Evolutionary conservation across 2,113 vertebrate genomes (phyloP).

Genomic region (Cyanoramphus novaezelandiae): DNA sequence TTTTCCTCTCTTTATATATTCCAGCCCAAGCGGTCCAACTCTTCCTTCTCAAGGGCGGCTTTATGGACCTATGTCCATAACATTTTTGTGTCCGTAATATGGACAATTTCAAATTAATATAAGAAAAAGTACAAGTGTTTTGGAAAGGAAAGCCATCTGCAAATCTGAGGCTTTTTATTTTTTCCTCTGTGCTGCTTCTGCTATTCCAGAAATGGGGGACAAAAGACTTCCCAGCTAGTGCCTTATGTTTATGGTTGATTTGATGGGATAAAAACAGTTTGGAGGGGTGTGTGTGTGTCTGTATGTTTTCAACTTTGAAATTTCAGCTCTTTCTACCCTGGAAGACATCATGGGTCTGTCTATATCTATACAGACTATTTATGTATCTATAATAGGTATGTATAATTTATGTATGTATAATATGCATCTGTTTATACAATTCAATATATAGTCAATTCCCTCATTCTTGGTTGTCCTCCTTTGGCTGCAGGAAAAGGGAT

Average conservation of each 20-base stretch:
- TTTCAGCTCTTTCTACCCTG: background rate
- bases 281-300: background rate
- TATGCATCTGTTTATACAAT: background rate
- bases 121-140: background rate
- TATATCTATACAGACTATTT: background rate
- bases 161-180: background rate
- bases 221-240: background rate
- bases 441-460: background rate
- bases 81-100: background rate
- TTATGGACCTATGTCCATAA: fast-evolving
- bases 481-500: background rate
- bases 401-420: background rate
- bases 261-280: background rate
- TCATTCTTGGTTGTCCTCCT: background rate
- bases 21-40: fast-evolving
- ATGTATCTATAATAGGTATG: background rate
- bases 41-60: background rate
- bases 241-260: background rate
- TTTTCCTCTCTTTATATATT: background rate
- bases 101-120: background rate
- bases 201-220: background rate
- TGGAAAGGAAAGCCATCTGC: background rate
- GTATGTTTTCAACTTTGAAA: background rate
- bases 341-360: background rate
- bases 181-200: background rate